Conservation (phyloP, 2,888 invertebrate genomes). For the Steromphala cineraria region DNA sequence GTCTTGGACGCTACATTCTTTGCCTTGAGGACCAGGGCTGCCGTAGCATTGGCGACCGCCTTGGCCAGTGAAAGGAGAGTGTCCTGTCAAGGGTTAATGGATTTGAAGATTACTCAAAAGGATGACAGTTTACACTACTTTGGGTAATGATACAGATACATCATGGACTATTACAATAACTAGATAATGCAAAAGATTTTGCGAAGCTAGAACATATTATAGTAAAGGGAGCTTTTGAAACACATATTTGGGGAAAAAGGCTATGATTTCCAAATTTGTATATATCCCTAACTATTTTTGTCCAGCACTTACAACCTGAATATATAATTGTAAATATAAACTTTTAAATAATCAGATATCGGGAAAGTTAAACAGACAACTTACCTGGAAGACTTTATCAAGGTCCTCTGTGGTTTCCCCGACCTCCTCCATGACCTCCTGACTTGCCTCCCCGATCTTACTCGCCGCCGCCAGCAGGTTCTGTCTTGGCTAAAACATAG, state of each 20-base stretch:
- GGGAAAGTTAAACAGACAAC: too few species aligned
- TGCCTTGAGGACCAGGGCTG: conserved; percentile 94
- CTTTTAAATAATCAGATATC: too few species aligned
- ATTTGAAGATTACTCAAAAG: too few species aligned
- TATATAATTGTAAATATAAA: too few species aligned
- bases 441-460: conserved; percentile 92
- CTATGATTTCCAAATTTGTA: neutral
- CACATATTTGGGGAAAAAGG: too few species aligned
- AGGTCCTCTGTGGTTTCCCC: conserved; percentile 80
- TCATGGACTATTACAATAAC: too few species aligned
- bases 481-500: conserved; percentile 85
- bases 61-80: conserved; percentile 95
- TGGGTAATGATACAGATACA: too few species aligned
- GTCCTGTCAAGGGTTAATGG: conserved; percentile 78
- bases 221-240: neutral
- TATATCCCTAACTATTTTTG: too few species aligned
- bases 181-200: neutral
- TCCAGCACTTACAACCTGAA: too few species aligned
- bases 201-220: neutral
- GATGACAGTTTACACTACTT: too few species aligned
- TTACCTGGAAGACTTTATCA: conserved; percentile 78
- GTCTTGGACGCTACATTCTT: conserved; percentile 94
- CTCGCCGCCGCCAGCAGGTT: conserved; percentile 95
- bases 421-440: conserved; percentile 89
- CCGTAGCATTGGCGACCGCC: conserved; percentile 98